These are phyloP conservation scores for Cydia splendana DNA, from an alignment of 1,140 invertebrate species.

Conservation along the genomic window DNA sequence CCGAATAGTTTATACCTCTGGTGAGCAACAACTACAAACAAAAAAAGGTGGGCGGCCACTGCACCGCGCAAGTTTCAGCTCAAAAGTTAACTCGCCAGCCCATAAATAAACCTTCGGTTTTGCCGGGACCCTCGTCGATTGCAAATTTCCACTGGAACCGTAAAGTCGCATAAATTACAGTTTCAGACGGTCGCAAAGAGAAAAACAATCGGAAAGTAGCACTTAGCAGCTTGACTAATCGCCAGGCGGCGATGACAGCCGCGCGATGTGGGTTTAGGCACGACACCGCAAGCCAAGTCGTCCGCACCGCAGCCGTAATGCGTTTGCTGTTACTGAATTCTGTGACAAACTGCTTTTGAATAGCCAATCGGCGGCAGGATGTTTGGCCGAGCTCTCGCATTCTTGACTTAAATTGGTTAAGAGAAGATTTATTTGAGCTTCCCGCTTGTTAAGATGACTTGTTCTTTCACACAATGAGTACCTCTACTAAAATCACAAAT, in stretches of 20 bases:
- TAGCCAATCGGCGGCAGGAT: conserved; percentile 42
- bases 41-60: conserved; percentile 63
- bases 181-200: conserved; percentile 62
- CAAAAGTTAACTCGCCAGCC: conserved; percentile 64
- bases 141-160: conserved; percentile 73
- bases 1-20: conserved; percentile 49
- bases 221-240: conserved; percentile 77
- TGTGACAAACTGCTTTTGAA: conserved; percentile 48
- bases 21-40: conserved; percentile 54
- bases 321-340: conserved; percentile 39
- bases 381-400: conserved; percentile 16
- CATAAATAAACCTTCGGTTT: conserved; percentile 79
- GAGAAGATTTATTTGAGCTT: conserved; percentile 9
- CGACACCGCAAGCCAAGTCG: conserved; percentile 45
- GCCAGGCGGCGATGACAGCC: conserved; percentile 68
- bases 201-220: conserved; percentile 76
- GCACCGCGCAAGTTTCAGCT: conserved; percentile 69
- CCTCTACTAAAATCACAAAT: no score
- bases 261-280: conserved; percentile 51
- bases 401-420: conserved; percentile 2
- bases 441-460: no score
- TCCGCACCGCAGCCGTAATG: conserved; percentile 43
- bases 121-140: conserved; percentile 69
- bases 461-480: no score
- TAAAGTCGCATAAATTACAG: conserved; percentile 78